Evolutionary conservation across 2,888 invertebrate species (phyloP).

Genomic region (Drosophila macrospina): DNA sequence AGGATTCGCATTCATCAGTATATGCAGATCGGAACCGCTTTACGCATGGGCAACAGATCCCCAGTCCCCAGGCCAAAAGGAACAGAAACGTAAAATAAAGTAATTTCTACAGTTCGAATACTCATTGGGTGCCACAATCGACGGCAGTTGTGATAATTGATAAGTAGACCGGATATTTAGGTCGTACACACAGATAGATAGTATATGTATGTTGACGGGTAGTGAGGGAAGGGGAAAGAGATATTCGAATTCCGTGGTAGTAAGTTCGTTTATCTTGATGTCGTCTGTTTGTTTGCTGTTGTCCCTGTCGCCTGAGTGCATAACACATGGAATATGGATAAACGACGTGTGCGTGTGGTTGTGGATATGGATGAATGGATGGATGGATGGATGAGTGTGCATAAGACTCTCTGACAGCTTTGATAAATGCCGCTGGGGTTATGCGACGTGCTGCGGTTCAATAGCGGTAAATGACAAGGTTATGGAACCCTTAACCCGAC

Average conservation of each 20-base stretch:
- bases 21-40: constrained; percentile 9
- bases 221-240: constrained; percentile 2
- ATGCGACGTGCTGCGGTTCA: constrained; percentile 29
- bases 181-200: constrained; percentile 26
- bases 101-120: neutral
- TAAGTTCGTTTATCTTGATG: constrained; percentile 38
- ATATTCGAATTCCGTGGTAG: constrained; percentile 50
- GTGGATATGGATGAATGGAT: constrained; percentile 18
- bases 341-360: neutral
- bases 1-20: constrained; percentile 11
- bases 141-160: constrained; percentile 32
- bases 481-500: constrained; percentile 16
- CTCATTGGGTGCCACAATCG: constrained; percentile 12
- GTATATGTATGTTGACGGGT: neutral
- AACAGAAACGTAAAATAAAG: neutral
- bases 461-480: constrained; percentile 47
- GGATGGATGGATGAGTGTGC: constrained; percentile 9
- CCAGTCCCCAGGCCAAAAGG: neutral
- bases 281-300: constrained; percentile 24
- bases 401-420: constrained; percentile 38
- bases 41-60: neutral
- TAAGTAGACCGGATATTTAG: constrained; percentile 47
- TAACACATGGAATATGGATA: constrained; percentile 17
- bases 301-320: constrained; percentile 31
- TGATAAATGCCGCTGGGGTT: constrained; percentile 55